A percentile compares a stretch with the other conserved stretches of the same genome.
Conservation (phyloP, 2,797 vertebrate species). For the Aeoliscus strigatus region DNA sequence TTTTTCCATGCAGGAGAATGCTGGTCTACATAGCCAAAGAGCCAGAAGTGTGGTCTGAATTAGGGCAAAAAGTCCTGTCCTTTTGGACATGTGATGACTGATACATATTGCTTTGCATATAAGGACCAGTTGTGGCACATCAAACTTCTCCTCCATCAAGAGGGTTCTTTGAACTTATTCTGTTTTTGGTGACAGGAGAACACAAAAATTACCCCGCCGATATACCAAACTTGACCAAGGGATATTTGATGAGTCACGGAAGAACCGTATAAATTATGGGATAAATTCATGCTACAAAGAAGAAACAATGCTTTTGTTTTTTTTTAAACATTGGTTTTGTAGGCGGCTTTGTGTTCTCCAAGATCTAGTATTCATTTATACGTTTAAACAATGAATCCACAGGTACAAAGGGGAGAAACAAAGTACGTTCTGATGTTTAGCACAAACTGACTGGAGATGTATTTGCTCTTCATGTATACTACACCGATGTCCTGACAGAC, state of each 20-base stretch:
- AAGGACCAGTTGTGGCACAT: constrained; percentile 16
- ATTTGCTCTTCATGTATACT: constrained; percentile 3
- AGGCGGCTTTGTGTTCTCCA: no score
- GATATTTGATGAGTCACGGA: no score
- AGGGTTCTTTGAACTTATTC: no score
- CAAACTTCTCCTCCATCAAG: neutral
- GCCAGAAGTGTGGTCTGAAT: neutral
- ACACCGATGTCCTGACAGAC: constrained; percentile 1
- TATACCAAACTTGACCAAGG: no score
- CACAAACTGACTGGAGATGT: constrained; percentile 3
- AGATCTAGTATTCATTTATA: neutral
- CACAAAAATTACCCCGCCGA: no score
- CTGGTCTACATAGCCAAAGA: neutral
- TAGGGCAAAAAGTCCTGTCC: neutral
- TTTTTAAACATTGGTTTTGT: no score
- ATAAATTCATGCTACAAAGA: no score
- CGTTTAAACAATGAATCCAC: neutral
- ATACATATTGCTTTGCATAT: constrained; percentile 17
- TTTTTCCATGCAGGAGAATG: no score
- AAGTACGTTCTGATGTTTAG: neutral
- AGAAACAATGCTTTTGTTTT: no score
- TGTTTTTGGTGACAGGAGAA: no score
- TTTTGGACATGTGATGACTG: constrained; percentile 1
- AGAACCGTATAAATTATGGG: no score
- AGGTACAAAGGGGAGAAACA: neutral